A percentile compares a stretch with the other conserved stretches of the same genome.
Evolutionary conservation across 2,113 vertebrate species (phyloP).

Genomic region (Taurulus bubalis): DNA sequence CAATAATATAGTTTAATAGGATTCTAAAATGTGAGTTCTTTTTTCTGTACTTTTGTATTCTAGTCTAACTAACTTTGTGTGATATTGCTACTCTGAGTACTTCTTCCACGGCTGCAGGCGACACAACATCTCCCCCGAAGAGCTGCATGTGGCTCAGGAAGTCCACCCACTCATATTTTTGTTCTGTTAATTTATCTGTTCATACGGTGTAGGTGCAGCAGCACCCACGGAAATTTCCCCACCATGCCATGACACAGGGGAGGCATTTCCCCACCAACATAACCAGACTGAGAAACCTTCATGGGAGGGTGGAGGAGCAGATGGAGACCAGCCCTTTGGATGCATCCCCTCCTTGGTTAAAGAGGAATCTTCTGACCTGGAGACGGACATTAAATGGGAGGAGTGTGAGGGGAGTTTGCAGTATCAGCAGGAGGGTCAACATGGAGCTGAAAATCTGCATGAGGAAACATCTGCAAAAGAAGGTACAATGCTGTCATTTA

Average conservation of each 20-base stretch:
- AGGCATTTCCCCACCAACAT: conserved; percentile 48
- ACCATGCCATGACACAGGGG: not conserved
- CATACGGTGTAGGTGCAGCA: conserved; percentile 12
- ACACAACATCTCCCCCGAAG: too few species aligned
- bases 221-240: conserved; percentile 18
- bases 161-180: conserved; percentile 6
- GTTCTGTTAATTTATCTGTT: conserved; percentile 12
- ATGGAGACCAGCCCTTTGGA: not conserved
- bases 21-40: not conserved
- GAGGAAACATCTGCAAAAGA: not conserved
- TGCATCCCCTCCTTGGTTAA: not conserved
- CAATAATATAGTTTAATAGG: not conserved
- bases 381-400: not conserved
- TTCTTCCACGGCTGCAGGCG: not conserved
- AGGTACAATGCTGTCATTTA: not conserved
- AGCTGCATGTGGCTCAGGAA: not conserved
- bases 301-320: not conserved
- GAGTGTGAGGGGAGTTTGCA: conserved; percentile 13
- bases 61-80: not conserved
- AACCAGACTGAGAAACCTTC: not conserved
- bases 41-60: not conserved
- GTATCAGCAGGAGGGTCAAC: not conserved
- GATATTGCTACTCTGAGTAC: not conserved
- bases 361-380: not conserved
- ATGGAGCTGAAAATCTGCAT: fast-evolving